Evolutionary conservation across 2,797 vertebrate genomes (phyloP).

Genomic region (Eospalax fontanierii): DNA sequence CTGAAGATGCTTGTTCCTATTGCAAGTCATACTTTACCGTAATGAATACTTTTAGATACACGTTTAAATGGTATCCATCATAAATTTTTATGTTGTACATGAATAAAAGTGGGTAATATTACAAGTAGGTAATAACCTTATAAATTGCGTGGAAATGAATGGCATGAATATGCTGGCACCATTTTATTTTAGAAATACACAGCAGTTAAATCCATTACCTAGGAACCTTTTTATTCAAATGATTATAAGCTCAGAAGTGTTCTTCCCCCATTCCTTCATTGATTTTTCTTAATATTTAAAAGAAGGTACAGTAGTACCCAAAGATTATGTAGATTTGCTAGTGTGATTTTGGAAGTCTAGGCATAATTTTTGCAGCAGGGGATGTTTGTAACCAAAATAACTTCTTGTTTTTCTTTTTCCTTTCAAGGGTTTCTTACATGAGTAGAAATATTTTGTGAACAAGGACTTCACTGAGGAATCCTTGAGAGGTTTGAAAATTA

Average conservation of each 20-base stretch:
- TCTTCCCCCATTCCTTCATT: neutral
- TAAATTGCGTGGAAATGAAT: constrained; percentile 81
- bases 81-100: constrained; percentile 86
- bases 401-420: neutral
- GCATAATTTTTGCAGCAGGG: neutral
- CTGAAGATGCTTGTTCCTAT: constrained; percentile 72
- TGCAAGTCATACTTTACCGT: constrained; percentile 78
- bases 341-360: neutral
- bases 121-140: constrained; percentile 80
- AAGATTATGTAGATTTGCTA: neutral
- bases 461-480: neutral
- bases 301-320: neutral
- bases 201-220: constrained; percentile 69
- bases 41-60: constrained; percentile 70
- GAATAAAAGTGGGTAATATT: constrained; percentile 79
- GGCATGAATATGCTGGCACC: constrained; percentile 36
- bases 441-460: neutral
- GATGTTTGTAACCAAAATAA: neutral
- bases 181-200: constrained; percentile 68
- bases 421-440: neutral
- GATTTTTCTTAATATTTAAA: neutral
- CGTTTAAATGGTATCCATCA: constrained; percentile 79
- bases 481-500: neutral
- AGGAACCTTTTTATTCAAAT: constrained; percentile 64
- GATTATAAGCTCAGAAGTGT: constrained; percentile 23